A percentile compares a stretch with the other conserved stretches of the same genome.
These are phyloP conservation scores for Troides helena DNA, from an alignment of 2,888 invertebrate species.

Conservation along the genomic window DNA sequence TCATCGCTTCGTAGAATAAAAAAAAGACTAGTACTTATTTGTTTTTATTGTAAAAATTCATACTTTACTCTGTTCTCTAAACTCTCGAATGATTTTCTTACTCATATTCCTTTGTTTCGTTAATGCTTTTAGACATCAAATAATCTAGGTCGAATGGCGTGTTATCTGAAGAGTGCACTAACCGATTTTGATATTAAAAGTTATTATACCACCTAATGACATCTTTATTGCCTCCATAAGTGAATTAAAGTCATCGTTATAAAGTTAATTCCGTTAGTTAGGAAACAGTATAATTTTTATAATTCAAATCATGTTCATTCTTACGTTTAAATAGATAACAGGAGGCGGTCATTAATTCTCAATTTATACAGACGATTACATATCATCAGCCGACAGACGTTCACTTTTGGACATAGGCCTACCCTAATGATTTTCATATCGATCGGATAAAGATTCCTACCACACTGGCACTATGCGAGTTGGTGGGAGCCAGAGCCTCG, in stretches of 20 bases:
- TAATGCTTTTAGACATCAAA: neutral
- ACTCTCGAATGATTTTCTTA: too few species aligned
- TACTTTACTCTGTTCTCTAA: too few species aligned
- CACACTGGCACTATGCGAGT: too few species aligned
- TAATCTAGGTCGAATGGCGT: neutral
- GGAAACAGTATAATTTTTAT: neutral
- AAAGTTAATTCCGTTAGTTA: neutral
- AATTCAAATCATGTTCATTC: neutral
- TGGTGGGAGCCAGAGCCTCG: too few species aligned
- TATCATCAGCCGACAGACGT: neutral
- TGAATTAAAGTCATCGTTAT: neutral
- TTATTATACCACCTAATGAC: neutral
- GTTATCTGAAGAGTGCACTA: neutral
- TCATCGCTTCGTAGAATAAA: too few species aligned
- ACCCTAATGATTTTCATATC: too few species aligned
- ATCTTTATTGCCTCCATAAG: neutral
- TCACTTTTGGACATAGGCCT: too few species aligned
- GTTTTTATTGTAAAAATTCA: too few species aligned
- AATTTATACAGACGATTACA: neutral
- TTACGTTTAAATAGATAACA: neutral
- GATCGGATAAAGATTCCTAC: too few species aligned
- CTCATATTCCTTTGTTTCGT: neutral
- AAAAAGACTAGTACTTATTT: too few species aligned
- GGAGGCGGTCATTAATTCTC: neutral
- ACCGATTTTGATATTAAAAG: neutral